Evolutionary conservation across 2,113 vertebrate genomes (phyloP).

Genomic region (Australoheros scitulus): DNA sequence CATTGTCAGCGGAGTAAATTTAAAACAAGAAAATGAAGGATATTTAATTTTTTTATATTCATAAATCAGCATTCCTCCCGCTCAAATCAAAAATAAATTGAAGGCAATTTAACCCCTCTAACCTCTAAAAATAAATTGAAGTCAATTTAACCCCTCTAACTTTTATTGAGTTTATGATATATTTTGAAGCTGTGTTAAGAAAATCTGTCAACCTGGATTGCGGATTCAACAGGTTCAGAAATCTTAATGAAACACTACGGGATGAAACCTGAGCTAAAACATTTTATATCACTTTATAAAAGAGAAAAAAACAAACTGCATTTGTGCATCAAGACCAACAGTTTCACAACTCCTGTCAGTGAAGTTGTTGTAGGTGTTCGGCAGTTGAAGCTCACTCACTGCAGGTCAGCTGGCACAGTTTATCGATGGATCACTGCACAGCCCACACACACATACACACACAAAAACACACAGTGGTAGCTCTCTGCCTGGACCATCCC

Average conservation of each 20-base stretch:
- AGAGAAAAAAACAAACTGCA: constrained; percentile 9
- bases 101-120: background rate
- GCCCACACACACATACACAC: constrained; percentile 55
- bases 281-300: background rate
- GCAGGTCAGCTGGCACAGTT: constrained; percentile 67
- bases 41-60: background rate
- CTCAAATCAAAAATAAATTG: background rate
- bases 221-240: background rate
- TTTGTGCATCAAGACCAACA: constrained; percentile 27
- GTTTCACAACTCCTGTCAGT: constrained; percentile 54
- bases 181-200: background rate
- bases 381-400: constrained; percentile 61
- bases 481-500: constrained; percentile 54
- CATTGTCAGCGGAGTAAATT: background rate
- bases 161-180: background rate
- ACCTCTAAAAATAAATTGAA: background rate
- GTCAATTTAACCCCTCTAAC: background rate
- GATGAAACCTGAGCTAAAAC: background rate
- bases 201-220: background rate
- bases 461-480: constrained; percentile 32
- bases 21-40: no score
- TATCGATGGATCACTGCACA: constrained; percentile 60
- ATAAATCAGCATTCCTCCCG: background rate
- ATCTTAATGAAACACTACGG: background rate
- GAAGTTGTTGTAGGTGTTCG: constrained; percentile 70